Conservation (phyloP, 1,140 invertebrate species). For the Papilio polyxenes region DNA sequence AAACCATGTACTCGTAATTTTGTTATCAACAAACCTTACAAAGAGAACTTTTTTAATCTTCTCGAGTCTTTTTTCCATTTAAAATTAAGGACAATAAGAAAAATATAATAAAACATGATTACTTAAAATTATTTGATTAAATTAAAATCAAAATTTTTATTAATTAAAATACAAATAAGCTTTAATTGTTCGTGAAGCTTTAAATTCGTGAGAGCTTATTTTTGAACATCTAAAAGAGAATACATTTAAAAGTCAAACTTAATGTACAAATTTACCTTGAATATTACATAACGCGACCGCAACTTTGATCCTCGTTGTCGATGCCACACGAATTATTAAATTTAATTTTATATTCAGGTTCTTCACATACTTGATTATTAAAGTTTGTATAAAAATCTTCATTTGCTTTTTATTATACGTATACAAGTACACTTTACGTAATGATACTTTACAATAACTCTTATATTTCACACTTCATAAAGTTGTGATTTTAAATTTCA, state of each 20-base stretch:
- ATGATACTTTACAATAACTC: not conserved
- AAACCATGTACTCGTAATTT: slow-evolving; percentile 6
- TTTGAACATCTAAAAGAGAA: slow-evolving; percentile 23
- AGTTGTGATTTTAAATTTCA: not conserved
- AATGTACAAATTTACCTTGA: slow-evolving; percentile 25
- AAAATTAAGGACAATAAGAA: not conserved
- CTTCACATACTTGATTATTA: slow-evolving; percentile 16
- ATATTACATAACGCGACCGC: slow-evolving; percentile 7
- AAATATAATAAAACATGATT: not conserved
- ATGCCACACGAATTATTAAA: slow-evolving; percentile 15
- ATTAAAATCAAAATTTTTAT: too few relatives aligned
- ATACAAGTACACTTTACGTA: not conserved
- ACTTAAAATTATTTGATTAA: too few relatives aligned
- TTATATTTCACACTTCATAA: not conserved
- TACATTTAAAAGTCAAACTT: slow-evolving; percentile 21
- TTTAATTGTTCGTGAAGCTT: not conserved
- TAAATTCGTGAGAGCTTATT: slow-evolving; percentile 20
- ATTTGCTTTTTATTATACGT: not conserved
- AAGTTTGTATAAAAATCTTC: slow-evolving; percentile 4
- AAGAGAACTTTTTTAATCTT: not conserved
- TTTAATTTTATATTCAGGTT: slow-evolving; percentile 24
- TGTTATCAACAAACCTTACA: not conserved
- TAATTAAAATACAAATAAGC: not conserved
- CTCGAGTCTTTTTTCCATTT: too few relatives aligned
- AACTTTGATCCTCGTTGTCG: slow-evolving; percentile 13